Evolutionary conservation across 2,888 invertebrate species (phyloP).

Genomic region (Ephialtes manifestator): DNA sequence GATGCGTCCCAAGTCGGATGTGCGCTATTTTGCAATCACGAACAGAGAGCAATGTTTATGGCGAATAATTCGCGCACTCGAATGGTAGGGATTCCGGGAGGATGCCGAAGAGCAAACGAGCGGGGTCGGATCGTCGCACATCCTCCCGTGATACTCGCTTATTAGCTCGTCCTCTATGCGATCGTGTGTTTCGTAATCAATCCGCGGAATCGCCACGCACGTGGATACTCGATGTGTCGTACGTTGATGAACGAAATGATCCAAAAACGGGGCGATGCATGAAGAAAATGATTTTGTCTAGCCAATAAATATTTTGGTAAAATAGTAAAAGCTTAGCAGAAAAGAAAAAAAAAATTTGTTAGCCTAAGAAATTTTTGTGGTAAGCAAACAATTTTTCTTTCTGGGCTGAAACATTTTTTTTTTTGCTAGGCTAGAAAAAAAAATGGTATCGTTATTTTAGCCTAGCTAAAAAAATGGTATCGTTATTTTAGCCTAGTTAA

Average conservation of each 20-base stretch:
- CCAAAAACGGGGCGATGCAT: background rate
- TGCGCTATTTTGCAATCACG: constrained; percentile 85
- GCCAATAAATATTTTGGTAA: too few species aligned
- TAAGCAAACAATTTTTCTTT: too few species aligned
- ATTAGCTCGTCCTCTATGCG: constrained; percentile 76
- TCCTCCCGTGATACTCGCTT: constrained; percentile 82
- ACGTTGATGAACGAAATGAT: background rate
- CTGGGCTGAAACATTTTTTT: too few species aligned
- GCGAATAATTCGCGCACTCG: constrained; percentile 70
- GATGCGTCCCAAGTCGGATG: constrained; percentile 84
- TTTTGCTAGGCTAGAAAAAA: too few species aligned
- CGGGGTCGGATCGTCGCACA: constrained; percentile 75
- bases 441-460: too few species aligned
- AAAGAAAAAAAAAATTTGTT: too few species aligned
- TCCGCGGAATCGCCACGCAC: constrained; percentile 17
- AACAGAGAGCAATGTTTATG: constrained; percentile 83
- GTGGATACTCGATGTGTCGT: background rate
- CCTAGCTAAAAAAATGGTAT: too few species aligned
- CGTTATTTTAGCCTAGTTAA: too few species aligned
- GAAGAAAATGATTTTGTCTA: background rate
- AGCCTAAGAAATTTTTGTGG: too few species aligned
- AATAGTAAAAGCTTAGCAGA: too few species aligned
- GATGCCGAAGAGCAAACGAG: constrained; percentile 24
- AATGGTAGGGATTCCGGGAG: constrained; percentile 20
- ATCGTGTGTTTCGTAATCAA: constrained; percentile 81